Conservation (phyloP, 2,888 invertebrate genomes). For the Rotaria magnacalcarata region DNA sequence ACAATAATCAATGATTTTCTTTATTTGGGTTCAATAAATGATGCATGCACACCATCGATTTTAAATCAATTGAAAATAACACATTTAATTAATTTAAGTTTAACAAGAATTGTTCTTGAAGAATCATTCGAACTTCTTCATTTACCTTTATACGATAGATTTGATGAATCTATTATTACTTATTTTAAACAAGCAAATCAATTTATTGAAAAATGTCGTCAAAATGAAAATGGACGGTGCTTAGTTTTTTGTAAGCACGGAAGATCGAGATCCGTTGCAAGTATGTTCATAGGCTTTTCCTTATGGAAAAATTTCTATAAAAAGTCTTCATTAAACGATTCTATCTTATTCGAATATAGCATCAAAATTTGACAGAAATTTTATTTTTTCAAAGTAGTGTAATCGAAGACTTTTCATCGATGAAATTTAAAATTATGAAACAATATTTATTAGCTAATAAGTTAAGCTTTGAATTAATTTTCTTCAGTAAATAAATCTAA, state of each 20-base stretch:
- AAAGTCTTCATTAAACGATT: no score
- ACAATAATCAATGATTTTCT: neutral
- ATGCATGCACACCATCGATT: neutral
- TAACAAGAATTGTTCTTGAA: neutral
- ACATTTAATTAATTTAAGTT: constrained; percentile 13
- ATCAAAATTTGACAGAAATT: no score
- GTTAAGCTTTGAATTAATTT: no score
- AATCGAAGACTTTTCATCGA: no score
- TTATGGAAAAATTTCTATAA: no score
- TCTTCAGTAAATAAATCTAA: no score
- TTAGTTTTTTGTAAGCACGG: neutral
- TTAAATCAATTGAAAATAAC: neutral
- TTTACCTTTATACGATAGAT: neutral
- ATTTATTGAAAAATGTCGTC: neutral
- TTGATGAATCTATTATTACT: neutral
- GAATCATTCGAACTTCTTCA: neutral
- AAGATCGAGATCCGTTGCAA: constrained; percentile 13
- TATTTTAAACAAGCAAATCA: neutral
- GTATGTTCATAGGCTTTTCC: neutral
- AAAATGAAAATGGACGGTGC: neutral
- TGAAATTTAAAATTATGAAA: no score
- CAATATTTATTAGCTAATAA: no score
- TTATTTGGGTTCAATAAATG: neutral
- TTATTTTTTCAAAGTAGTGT: no score
- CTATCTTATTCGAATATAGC: no score